These are phyloP conservation scores for Eubasilissa regina DNA, from an alignment of 1,140 invertebrate genomes.

Conservation along the genomic window DNA sequence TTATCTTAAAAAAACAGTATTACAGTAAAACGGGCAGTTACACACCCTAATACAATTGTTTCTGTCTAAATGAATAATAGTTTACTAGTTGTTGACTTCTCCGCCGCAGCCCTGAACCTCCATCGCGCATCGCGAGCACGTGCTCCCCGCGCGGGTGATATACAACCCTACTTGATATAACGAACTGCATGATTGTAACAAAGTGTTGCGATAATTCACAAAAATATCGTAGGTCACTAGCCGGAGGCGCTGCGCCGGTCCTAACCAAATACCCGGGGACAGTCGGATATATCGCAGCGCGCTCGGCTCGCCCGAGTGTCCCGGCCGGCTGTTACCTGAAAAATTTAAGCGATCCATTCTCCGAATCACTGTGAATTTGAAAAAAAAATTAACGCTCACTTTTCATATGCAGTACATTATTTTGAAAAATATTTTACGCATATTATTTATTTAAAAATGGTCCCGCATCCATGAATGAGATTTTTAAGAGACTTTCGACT, in stretches of 20 bases:
- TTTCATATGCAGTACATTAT: no score
- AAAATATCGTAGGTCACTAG: slow-evolving; percentile 46
- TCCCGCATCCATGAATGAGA: no score
- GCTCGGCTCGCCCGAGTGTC: slow-evolving; percentile 34
- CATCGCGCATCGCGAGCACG: slow-evolving; percentile 30
- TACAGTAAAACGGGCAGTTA: no score
- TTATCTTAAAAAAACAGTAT: no score
- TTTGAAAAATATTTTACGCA: no score
- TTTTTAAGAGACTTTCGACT: no score
- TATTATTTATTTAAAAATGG: no score
- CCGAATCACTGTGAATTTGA: background rate
- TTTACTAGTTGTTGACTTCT: no score
- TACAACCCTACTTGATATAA: slow-evolving; percentile 35
- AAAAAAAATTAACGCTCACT: no score
- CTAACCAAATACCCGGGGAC: background rate
- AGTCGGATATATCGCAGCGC: slow-evolving; percentile 18
- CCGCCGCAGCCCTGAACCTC: slow-evolving; percentile 5
- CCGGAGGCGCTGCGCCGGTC: background rate
- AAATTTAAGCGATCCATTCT: slow-evolving; percentile 48
- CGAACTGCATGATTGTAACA: slow-evolving; percentile 36
- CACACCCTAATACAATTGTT: no score
- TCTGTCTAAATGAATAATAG: no score
- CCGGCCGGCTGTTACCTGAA: slow-evolving; percentile 47
- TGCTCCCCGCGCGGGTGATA: slow-evolving; percentile 36
- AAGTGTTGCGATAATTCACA: slow-evolving; percentile 51